phyloP scores from a whole-genome alignment of 2,797 vertebrate genomes.

The Tangara arthus region DNA sequence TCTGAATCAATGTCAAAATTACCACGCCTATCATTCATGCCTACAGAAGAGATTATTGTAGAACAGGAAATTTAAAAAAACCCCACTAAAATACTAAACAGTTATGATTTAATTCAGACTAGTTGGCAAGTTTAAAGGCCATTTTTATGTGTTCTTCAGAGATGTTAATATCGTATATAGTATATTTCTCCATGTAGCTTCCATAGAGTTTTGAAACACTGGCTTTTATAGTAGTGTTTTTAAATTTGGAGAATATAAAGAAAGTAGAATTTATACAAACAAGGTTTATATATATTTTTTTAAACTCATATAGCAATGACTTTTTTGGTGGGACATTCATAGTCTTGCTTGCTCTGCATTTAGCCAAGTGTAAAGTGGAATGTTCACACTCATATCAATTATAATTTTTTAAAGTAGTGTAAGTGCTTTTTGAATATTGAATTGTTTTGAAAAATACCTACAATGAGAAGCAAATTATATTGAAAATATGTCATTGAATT shows the following conservation, averaged over 20 bases:
- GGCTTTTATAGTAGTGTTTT: not conserved
- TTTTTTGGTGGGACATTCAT: not conserved
- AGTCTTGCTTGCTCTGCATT: not conserved
- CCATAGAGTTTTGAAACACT: not conserved
- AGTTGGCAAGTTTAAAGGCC: not conserved
- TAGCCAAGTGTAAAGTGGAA: not conserved
- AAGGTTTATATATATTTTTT: not conserved
- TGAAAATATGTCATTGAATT: not conserved
- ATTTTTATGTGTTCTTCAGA: not conserved
- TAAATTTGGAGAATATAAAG: not conserved
- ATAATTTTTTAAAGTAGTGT: not conserved
- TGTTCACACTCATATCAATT: not conserved
- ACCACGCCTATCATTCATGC: accelerated
- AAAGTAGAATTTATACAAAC: not conserved
- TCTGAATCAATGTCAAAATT: not conserved
- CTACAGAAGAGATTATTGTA: not conserved
- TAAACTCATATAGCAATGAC: too few relatives aligned
- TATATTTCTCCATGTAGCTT: not conserved
- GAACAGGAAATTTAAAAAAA: not conserved
- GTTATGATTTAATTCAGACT: not conserved
- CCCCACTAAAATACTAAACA: accelerated
- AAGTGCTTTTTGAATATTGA: not conserved
- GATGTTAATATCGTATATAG: not conserved
- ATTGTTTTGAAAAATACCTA: not conserved
- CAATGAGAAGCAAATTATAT: not conserved